A percentile compares a stretch with the other conserved stretches of the same genome.
These are phyloP conservation scores for Leptodactylus fuscus DNA, from an alignment of 2,113 vertebrate genomes.

Conservation along the genomic window DNA sequence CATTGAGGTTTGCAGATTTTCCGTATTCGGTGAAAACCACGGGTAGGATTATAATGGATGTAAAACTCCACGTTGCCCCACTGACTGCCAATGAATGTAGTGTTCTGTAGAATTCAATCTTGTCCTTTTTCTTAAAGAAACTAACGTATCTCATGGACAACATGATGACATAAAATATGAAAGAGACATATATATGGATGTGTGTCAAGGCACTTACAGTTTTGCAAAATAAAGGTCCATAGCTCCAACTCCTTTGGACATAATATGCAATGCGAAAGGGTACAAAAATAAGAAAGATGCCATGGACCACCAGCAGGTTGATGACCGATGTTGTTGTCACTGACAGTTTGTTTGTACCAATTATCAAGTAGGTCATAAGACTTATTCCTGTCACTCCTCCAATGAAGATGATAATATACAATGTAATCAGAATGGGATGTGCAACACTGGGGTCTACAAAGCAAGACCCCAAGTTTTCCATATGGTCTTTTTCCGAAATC, in stretches of 20 bases:
- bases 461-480: conserved; percentile 14
- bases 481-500: neutral
- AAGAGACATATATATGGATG: conserved; percentile 90
- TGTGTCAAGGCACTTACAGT: conserved; percentile 87
- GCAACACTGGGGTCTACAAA: neutral
- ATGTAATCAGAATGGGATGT: conserved; percentile 65
- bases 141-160: conserved; percentile 78
- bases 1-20: neutral
- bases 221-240: conserved; percentile 73
- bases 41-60: conserved; percentile 69
- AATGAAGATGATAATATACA: conserved; percentile 75
- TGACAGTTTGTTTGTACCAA: conserved; percentile 79
- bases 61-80: conserved; percentile 72
- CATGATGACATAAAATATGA: conserved; percentile 84
- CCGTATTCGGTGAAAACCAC: conserved; percentile 75
- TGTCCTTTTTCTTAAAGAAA: conserved; percentile 78
- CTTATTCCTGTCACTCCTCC: conserved; percentile 75
- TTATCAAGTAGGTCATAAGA: conserved; percentile 75
- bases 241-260: conserved; percentile 63
- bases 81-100: conserved; percentile 77
- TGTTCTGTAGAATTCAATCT: conserved; percentile 75
- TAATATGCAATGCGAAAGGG: conserved; percentile 89
- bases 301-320: conserved; percentile 86
- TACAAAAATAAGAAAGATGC: conserved; percentile 83
- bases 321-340: conserved; percentile 82